Evolutionary conservation across 1,140 invertebrate genomes (phyloP).

Genomic region (Antheraea mylitta): DNA sequence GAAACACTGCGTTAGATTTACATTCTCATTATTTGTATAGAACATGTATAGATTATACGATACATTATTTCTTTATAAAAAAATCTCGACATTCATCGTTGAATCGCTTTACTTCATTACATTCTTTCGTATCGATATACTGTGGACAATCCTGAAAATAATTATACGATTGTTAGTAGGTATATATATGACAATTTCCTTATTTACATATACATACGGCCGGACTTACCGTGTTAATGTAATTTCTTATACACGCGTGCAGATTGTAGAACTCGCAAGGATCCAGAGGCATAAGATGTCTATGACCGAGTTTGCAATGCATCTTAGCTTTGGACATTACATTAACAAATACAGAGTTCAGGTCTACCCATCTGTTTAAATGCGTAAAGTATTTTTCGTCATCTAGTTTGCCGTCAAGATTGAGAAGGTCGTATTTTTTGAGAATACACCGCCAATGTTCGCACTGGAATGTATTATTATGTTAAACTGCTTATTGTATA

Average conservation of each 20-base stretch:
- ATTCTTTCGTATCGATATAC: constrained; percentile 34
- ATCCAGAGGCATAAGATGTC: constrained; percentile 31
- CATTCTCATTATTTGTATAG: too few relatives aligned
- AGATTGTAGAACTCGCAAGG: constrained; percentile 39
- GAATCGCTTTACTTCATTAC: constrained; percentile 45
- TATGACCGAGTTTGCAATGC: constrained; percentile 34
- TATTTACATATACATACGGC: neutral
- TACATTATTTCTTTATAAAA: constrained; percentile 30
- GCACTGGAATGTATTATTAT: constrained; percentile 32
- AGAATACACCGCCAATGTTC: constrained; percentile 46
- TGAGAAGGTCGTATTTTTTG: constrained; percentile 40
- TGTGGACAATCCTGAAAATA: constrained; percentile 53
- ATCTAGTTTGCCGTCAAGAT: constrained; percentile 26
- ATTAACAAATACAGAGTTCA: constrained; percentile 42
- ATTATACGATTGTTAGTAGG: neutral
- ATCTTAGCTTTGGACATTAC: constrained; percentile 39
- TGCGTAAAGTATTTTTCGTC: constrained; percentile 42
- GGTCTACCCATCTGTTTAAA: constrained; percentile 42
- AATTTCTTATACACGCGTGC: constrained; percentile 42
- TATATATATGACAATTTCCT: neutral
- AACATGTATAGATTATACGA: too few relatives aligned
- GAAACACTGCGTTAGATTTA: too few relatives aligned
- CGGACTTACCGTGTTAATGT: constrained; percentile 41
- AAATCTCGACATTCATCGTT: constrained; percentile 47
- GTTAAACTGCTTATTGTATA: neutral